Evolutionary conservation across 2,797 vertebrate species (phyloP).

Genomic region (Synanceia verrucosa): DNA sequence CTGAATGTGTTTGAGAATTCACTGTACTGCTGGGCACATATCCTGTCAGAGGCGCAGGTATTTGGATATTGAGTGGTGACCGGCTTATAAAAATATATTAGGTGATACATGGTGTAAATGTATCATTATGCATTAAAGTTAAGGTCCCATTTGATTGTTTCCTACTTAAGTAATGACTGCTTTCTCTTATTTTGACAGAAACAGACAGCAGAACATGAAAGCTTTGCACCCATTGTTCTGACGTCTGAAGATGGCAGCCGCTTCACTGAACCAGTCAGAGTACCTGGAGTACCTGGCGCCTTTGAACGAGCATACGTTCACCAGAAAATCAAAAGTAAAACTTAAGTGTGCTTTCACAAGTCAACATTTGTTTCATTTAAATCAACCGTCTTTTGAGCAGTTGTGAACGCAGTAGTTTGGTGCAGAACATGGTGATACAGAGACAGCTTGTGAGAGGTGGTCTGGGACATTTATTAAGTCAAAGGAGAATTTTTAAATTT

Average conservation of each 20-base stretch:
- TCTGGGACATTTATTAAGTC: too few relatives aligned
- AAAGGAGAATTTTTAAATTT: too few relatives aligned
- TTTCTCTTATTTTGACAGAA: conserved; percentile 37
- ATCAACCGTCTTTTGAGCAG: too few relatives aligned
- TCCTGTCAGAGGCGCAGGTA: conserved; percentile 53
- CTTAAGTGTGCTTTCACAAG: too few relatives aligned
- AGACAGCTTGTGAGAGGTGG: too few relatives aligned
- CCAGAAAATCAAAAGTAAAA: conserved; percentile 66
- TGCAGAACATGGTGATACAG: too few relatives aligned
- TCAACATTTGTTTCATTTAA: too few relatives aligned
- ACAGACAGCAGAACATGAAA: conserved; percentile 33
- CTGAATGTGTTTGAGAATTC: conserved; percentile 70
- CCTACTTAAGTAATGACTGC: too few relatives aligned
- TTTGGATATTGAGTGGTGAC: fast-evolving
- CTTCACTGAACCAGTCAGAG: conserved; percentile 68
- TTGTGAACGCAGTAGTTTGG: too few relatives aligned
- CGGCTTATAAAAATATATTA: too few relatives aligned
- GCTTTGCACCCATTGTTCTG: conserved; percentile 49
- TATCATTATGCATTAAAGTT: background rate
- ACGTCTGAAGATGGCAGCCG: conserved; percentile 29
- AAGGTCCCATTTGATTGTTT: background rate
- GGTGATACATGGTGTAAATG: background rate
- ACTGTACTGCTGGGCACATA: conserved; percentile 69
- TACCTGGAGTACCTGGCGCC: conserved; percentile 56
- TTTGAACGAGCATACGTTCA: conserved; percentile 57